Evolutionary conservation across 23 tunicate genomes (phyloP).

Genomic region (Trididemnum miniatum): DNA sequence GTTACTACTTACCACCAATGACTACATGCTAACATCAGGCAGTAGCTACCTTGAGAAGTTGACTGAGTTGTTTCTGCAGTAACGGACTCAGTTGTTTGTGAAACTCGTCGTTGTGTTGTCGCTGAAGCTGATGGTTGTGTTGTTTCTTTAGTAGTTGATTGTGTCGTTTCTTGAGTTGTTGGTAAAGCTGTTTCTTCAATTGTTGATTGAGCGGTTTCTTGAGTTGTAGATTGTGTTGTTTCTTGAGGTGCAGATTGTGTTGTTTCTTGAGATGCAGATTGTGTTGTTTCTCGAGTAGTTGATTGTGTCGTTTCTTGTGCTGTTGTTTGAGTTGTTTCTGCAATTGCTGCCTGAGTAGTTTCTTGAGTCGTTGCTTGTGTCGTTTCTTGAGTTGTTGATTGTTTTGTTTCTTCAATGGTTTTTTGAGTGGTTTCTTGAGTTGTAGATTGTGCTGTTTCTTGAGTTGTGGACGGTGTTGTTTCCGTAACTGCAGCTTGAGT

Average conservation of each 20-base stretch:
- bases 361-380: background rate
- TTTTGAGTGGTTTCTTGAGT: background rate
- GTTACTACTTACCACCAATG: too few relatives aligned
- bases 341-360: background rate
- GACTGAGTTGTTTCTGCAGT: too few relatives aligned
- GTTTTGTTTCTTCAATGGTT: background rate
- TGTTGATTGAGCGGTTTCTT: background rate
- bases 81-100: too few relatives aligned
- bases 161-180: background rate
- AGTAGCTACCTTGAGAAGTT: too few relatives aligned
- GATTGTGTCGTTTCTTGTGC: background rate
- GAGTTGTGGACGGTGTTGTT: too few relatives aligned
- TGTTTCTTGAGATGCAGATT: background rate
- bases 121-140: background rate
- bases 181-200: background rate
- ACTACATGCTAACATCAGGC: too few relatives aligned
- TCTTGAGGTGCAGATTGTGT: background rate
- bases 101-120: too few relatives aligned
- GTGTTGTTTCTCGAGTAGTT: background rate
- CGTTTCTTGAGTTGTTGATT: background rate
- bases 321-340: background rate
- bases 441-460: background rate
- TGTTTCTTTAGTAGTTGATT: background rate
- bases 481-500: too few relatives aligned
- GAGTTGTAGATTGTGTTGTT: background rate